Evolutionary conservation across 2,888 invertebrate species (phyloP).

Genomic region (Leptopilina drosophilae): DNA sequence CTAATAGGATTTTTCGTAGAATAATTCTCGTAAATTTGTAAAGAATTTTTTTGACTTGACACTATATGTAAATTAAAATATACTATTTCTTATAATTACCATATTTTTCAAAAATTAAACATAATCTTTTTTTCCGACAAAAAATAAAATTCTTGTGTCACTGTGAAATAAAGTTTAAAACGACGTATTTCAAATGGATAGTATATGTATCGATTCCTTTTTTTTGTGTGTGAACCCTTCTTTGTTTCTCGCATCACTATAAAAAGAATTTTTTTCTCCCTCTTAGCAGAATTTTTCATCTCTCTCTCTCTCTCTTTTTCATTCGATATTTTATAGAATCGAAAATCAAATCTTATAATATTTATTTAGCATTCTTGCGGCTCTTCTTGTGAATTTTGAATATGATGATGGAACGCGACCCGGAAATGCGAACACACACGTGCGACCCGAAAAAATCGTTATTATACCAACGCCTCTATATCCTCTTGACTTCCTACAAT

Average conservation of each 20-base stretch:
- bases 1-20: too few relatives aligned
- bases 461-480: slow-evolving; percentile 17
- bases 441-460: slow-evolving; percentile 23
- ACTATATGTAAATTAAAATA: too few relatives aligned
- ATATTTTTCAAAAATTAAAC: background rate
- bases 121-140: background rate
- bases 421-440: slow-evolving; percentile 32
- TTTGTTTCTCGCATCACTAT: slow-evolving; percentile 26
- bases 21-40: too few relatives aligned
- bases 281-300: slow-evolving; percentile 46
- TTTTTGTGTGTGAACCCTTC: slow-evolving; percentile 46
- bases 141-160: background rate
- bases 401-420: slow-evolving; percentile 25
- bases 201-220: slow-evolving; percentile 66
- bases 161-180: background rate
- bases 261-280: too few relatives aligned
- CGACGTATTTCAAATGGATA: slow-evolving; percentile 63
- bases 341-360: background rate
- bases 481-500: slow-evolving; percentile 24
- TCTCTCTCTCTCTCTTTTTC: slow-evolving; percentile 18
- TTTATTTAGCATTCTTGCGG: slow-evolving; percentile 15
- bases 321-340: slow-evolving; percentile 34
- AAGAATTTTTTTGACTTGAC: too few relatives aligned
- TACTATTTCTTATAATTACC: too few relatives aligned
- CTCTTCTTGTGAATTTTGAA: slow-evolving; percentile 32